phyloP scores from a whole-genome alignment of 2,797 vertebrate species.

The Phoeniculus purpureus region DNA sequence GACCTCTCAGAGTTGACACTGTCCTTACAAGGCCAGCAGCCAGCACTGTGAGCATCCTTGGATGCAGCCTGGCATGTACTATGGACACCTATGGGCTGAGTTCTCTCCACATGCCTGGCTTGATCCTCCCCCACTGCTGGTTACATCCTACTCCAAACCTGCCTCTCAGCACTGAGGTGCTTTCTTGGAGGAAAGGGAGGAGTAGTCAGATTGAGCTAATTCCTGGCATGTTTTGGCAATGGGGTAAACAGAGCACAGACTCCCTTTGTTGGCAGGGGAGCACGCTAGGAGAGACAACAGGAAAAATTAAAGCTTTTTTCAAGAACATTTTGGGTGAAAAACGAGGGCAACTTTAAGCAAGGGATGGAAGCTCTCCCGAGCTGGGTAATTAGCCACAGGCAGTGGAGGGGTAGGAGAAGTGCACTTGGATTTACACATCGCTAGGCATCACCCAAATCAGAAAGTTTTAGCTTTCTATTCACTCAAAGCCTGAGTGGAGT shows the following conservation, averaged over 20 bases:
- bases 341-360: neutral
- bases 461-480: neutral
- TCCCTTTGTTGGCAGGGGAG: neutral
- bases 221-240: rapidly evolving
- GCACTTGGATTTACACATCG: neutral
- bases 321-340: neutral
- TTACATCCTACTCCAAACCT: neutral
- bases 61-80: neutral
- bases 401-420: neutral
- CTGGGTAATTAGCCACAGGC: neutral
- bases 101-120: neutral
- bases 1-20: neutral
- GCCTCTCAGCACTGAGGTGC: neutral
- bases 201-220: neutral
- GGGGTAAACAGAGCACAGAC: neutral
- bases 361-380: neutral
- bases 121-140: neutral
- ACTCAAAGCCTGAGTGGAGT: neutral
- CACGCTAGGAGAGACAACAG: neutral
- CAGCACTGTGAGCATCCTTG: neutral
- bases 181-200: neutral
- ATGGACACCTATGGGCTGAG: neutral
- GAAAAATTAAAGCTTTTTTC: neutral
- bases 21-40: neutral
- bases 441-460: neutral